These are phyloP conservation scores for Prostheceraeus crozeri DNA, from an alignment of 2,888 invertebrate genomes.

Conservation along the genomic window DNA sequence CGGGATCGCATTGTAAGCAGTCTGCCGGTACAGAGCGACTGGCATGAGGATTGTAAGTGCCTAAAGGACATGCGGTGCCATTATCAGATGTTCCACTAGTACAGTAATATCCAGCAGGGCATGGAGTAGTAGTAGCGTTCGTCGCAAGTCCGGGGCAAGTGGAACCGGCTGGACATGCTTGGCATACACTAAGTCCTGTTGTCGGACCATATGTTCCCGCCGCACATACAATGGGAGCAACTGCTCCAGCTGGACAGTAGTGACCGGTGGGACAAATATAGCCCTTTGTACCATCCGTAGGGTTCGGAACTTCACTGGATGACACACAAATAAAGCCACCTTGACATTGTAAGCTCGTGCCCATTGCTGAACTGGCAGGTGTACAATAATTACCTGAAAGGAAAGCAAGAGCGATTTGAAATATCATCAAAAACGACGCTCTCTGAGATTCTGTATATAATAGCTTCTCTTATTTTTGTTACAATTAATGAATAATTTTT, in stretches of 20 bases:
- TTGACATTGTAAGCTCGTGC: constrained; percentile 44
- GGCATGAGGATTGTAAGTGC: constrained; percentile 4
- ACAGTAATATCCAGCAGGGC: constrained; percentile 1
- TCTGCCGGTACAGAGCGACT: background rate
- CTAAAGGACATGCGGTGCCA: background rate
- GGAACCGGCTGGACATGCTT: constrained; percentile 47
- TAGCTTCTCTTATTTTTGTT: no score
- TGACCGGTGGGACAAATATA: constrained; percentile 51
- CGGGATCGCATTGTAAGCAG: constrained; percentile 45
- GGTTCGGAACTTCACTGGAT: constrained; percentile 46
- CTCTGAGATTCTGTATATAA: no score
- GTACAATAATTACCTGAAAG: constrained; percentile 48
- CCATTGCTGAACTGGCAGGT: constrained; percentile 48
- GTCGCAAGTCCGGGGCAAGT: constrained; percentile 44
- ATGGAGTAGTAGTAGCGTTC: background rate
- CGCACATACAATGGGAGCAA: constrained; percentile 43
- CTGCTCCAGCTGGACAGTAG: constrained; percentile 50
- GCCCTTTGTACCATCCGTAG: constrained; percentile 47
- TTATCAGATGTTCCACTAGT: background rate
- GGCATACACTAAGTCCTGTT: background rate
- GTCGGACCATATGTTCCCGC: background rate
- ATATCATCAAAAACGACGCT: no score
- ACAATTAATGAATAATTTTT: no score
- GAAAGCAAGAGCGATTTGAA: no score
- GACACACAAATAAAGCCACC: constrained; percentile 49